Percentiles rank a stretch among this genome's conserved stretches.
Evolutionary conservation across 2,113 vertebrate genomes (phyloP).

Genomic region (Cynoglossus semilaevis): DNA sequence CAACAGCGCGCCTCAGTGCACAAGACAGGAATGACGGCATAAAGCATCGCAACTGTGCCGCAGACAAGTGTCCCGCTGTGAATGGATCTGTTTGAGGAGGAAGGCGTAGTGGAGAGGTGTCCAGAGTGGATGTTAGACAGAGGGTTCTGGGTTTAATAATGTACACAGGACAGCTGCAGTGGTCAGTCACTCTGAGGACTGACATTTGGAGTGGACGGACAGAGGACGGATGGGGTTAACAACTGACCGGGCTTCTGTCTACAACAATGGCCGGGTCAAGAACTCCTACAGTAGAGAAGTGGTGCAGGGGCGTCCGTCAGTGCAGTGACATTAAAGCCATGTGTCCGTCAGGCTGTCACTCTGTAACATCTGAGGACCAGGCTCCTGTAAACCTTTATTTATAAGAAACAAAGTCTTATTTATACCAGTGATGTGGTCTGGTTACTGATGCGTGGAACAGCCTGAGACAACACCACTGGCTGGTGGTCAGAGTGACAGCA

Average conservation of each 20-base stretch:
- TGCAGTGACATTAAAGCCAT: constrained; percentile 17
- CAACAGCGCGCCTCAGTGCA: constrained; percentile 27
- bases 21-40: constrained; percentile 27
- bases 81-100: constrained; percentile 30
- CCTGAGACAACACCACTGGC: not conserved
- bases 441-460: not conserved
- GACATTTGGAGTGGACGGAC: constrained; percentile 51
- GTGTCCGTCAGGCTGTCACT: not conserved
- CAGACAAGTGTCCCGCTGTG: constrained; percentile 34
- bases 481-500: not conserved
- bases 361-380: not conserved
- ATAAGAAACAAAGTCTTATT: not conserved
- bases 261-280: constrained; percentile 31
- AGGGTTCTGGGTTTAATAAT: constrained; percentile 55
- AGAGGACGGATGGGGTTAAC: constrained; percentile 46
- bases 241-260: constrained; percentile 43
- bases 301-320: constrained; percentile 11
- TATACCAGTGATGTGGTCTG: too few relatives aligned
- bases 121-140: constrained; percentile 35
- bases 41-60: constrained; percentile 44
- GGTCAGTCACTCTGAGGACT: constrained; percentile 47
- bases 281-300: constrained; percentile 11
- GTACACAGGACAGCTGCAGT: constrained; percentile 38
- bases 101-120: not conserved
- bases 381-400: not conserved